Base-by-base conservation (phyloP, 2,888 invertebrate genomes). In the Vannuccia rotundouncinata region DNA sequence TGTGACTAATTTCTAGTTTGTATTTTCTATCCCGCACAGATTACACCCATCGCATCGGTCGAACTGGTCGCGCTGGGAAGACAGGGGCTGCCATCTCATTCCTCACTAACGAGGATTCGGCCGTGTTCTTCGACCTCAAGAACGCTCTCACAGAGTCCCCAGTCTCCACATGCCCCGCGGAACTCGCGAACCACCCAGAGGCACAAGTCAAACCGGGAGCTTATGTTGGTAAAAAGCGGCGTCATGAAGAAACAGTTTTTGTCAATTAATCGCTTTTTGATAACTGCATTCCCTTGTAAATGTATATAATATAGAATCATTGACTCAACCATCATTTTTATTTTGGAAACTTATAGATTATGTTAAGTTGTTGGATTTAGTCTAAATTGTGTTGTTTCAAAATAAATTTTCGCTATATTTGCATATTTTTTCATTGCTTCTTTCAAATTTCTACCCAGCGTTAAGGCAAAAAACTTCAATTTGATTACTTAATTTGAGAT, bases 11-110 rank as follows among this genome's bases (percentile, higher is more conserved):
- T 45, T 45, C 45, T 45, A 45, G 17, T 45, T 45, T 45, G n/a
- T n/a, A n/a, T n/a, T n/a, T n/a, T n/a, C 75, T 28, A 22, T 13
- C 75, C 1, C n/a, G 84, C 95, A 0, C 95, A 96, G 88, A 89
- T 84, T 90, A 90, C 85, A 90, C 89, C 22, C 90, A 90, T 92
- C 93, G 99, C 90, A 98, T 99, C 86, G 99, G 98, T 88, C 92
- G 98, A 90, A 99, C 97, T 0, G 99, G 98, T 85, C 94, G 99
- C 90, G 99, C 98, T 0, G 99, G 99, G 77, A 99, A 99, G 89
- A 93, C 92, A 84, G 99, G 99, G 89, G 92, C 93, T 84, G 97
- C 99, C 25, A 92, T 99, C 83, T 93, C 95, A 17, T 98, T 99
- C 89, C 92, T 95, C 78, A 99, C 99, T 0, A 96, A 97, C 87